Evolutionary conservation across 1,140 invertebrate species (phyloP), one percentile per base, ranked within the genome.

Genomic region (Drosophila carrolli): DNA sequence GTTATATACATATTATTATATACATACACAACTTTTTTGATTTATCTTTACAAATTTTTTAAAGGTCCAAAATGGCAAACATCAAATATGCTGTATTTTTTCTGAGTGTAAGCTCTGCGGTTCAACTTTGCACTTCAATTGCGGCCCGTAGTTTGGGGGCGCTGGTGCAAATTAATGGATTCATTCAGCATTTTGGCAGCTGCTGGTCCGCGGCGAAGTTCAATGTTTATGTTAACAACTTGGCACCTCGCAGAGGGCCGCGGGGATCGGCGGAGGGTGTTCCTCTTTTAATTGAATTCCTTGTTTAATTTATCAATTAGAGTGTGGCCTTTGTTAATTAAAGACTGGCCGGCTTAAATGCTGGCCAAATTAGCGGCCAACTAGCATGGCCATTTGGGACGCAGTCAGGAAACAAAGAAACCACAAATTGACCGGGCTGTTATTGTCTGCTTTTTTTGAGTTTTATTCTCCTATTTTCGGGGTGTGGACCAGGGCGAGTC

Each of bases 101-200:
- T 53, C 2, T 11, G 0, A 37, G 50, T 53, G 50, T 5, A 11
- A 11, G 4, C 32, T 53, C 14, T 37, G 32, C n/a, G 27, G 72
- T 89, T 89, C 84, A 89, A 89, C 84, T 89, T 89, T 89, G 84
- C 84, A 89, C 84, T 89, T 89, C 84, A 89, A 89, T 80, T 80
- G 76, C 63, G 58, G 60, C 43, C 47, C 43, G 66, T 23, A 40
- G 63, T 75, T 78, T 84, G 73, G 80, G 84, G 84, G 84, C 73
- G 84, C 81, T 78, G 85, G 84, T 83, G 84, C 68, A 89, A 89
- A 89, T 88, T 88, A 88, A 88, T 88, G 84, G 80, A 88, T 89
- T 88, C 84, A 88, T 89, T 88, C 76, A 85, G 62, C 60, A 68
- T 50, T 70, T 67, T 71, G 57, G 61, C 57, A 77, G 54, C 57